Conservation (phyloP, 64 coral and sea anemone species). For the Actinia tenebrosa region DNA sequence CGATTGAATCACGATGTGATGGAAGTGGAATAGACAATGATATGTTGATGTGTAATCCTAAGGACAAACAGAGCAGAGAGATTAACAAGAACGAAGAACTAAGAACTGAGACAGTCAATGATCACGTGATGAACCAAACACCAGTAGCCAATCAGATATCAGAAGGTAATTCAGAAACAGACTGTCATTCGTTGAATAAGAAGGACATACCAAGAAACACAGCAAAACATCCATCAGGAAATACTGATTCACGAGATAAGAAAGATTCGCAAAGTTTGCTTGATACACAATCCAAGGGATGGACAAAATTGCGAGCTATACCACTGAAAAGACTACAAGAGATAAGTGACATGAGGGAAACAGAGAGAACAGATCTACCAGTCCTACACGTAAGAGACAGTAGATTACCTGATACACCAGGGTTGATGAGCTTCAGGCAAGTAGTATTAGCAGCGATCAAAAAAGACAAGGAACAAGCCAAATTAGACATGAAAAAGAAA, state of each 20-base stretch:
- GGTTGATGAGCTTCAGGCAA: slow-evolving; percentile 7
- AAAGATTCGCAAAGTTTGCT: not conserved
- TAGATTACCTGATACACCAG: not conserved
- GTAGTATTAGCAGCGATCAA: slow-evolving; percentile 1
- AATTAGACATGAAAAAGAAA: not conserved
- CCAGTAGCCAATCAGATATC: not conserved
- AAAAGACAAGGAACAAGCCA: not conserved
- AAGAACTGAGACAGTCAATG: not conserved
- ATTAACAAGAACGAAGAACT: not conserved
- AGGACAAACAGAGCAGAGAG: not conserved
- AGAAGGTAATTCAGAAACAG: not conserved
- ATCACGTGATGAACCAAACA: not conserved
- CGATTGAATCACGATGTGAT: not conserved
- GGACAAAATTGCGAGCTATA: slow-evolving; percentile 6
- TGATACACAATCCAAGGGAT: not conserved
- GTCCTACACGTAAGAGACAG: not conserved
- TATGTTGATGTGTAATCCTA: too few species aligned
- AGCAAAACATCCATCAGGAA: not conserved
- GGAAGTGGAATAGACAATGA: not conserved
- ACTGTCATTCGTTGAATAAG: not conserved
- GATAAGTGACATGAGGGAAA: not conserved
- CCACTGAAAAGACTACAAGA: not conserved
- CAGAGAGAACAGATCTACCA: not conserved
- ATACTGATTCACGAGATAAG: not conserved
- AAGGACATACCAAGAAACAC: not conserved